A percentile compares a stretch with the other conserved stretches of the same genome.
These are phyloP conservation scores for Urocolius indicus DNA, from an alignment of 2,113 vertebrate species.

Conservation along the genomic window DNA sequence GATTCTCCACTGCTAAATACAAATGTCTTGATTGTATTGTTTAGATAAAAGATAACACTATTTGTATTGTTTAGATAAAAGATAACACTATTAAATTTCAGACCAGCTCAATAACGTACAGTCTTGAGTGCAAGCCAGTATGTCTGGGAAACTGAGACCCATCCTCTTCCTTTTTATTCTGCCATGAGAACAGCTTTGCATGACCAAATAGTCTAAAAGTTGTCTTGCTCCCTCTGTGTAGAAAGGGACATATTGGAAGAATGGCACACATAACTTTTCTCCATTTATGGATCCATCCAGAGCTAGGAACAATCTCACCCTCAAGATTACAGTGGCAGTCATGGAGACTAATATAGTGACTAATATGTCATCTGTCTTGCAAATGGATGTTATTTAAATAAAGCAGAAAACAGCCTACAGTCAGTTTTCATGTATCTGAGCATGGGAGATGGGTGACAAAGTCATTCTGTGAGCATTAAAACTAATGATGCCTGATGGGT, in stretches of 20 bases:
- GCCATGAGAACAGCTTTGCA: not conserved
- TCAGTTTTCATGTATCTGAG: not conserved
- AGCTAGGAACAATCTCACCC: not conserved
- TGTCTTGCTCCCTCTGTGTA: not conserved
- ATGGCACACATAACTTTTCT: not conserved
- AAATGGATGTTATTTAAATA: constrained; percentile 30
- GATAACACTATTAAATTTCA: not conserved
- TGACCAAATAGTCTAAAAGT: not conserved
- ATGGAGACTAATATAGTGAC: not conserved
- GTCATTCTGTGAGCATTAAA: constrained; percentile 14
- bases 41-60: not conserved
- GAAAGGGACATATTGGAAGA: not conserved
- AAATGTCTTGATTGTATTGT: not conserved
- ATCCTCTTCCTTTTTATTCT: not conserved
- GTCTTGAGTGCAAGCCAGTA: not conserved
- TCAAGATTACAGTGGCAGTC: not conserved
- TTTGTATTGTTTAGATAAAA: not conserved
- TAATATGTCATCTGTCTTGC: constrained; percentile 26
- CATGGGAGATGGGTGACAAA: not conserved
- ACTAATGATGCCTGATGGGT: not conserved
- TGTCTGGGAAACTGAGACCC: not conserved
- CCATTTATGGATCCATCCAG: not conserved
- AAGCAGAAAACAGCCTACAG: constrained; percentile 16
- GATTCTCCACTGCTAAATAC: not conserved
- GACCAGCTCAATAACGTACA: not conserved